phyloP scores from a whole-genome alignment of 2,888 invertebrate species.

The Cyaniris semiargus region DNA sequence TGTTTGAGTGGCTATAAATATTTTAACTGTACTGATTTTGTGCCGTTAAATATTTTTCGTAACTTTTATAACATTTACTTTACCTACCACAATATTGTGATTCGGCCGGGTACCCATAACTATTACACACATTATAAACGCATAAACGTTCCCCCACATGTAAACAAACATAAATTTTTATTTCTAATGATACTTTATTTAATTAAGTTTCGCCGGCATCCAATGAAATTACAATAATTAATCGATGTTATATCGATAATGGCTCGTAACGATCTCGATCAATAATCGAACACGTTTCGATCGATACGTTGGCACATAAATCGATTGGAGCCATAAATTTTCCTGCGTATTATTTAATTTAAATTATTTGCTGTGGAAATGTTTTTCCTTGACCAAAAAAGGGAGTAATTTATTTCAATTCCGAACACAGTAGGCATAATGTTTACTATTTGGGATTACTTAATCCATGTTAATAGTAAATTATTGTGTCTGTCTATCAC shows the following conservation, averaged over 20 bases:
- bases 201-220: constrained; percentile 27
- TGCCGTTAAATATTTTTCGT: not conserved
- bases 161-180: not conserved
- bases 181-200: constrained; percentile 1
- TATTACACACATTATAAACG: not conserved
- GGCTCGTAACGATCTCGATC: constrained; percentile 45
- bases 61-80: not conserved
- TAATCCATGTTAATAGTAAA: not conserved
- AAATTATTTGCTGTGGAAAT: constrained; percentile 18
- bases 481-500: no score
- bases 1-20: no score
- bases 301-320: constrained; percentile 45
- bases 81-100: not conserved
- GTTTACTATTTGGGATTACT: not conserved
- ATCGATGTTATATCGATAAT: constrained; percentile 43
- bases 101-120: not conserved
- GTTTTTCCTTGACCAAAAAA: not conserved
- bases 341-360: not conserved
- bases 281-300: constrained; percentile 46
- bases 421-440: not conserved
- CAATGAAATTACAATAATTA: constrained; percentile 45
- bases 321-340: constrained; percentile 23
- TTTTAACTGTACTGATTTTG: no score
- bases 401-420: not conserved
- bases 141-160: not conserved